These are phyloP conservation scores for Agrotis ipsilon DNA, from an alignment of 2,888 invertebrate species.

Conservation along the genomic window DNA sequence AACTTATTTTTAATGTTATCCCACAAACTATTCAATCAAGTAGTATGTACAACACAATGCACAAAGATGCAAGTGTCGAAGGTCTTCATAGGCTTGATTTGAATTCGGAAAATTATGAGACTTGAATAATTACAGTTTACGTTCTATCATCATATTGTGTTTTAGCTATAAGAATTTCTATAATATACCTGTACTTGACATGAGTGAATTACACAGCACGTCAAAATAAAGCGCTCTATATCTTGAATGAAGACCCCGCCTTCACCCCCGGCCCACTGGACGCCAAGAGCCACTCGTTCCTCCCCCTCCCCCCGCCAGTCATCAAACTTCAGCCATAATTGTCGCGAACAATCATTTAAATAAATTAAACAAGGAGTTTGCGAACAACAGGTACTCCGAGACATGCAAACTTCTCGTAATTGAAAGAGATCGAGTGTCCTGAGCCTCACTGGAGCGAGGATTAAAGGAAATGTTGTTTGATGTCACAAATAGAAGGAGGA, in stretches of 20 bases:
- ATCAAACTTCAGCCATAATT: constrained; percentile 62
- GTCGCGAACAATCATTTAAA: constrained; percentile 62
- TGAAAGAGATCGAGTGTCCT: constrained; percentile 31
- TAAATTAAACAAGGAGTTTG: constrained; percentile 58
- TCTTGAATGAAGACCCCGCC: background rate
- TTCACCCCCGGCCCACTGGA: background rate
- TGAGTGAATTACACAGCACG: background rate
- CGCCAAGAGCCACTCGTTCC: constrained; percentile 33
- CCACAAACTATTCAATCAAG: no score
- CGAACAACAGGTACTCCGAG: constrained; percentile 35
- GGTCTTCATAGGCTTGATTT: no score
- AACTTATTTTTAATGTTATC: no score
- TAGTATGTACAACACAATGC: no score
- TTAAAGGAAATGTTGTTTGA: background rate
- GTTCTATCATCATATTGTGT: no score
- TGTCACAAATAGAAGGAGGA: background rate
- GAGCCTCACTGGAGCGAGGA: background rate
- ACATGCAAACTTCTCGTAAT: constrained; percentile 24
- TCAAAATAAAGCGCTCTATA: constrained; percentile 15
- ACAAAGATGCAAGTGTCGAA: no score
- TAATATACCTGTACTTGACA: no score
- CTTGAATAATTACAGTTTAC: no score
- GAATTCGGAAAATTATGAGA: no score
- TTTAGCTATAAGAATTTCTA: no score
- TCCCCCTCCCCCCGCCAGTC: constrained; percentile 38